These are phyloP conservation scores for Mormyrus hasselquistii DNA, from an alignment of 2,797 vertebrate species.

Conservation along the genomic window DNA sequence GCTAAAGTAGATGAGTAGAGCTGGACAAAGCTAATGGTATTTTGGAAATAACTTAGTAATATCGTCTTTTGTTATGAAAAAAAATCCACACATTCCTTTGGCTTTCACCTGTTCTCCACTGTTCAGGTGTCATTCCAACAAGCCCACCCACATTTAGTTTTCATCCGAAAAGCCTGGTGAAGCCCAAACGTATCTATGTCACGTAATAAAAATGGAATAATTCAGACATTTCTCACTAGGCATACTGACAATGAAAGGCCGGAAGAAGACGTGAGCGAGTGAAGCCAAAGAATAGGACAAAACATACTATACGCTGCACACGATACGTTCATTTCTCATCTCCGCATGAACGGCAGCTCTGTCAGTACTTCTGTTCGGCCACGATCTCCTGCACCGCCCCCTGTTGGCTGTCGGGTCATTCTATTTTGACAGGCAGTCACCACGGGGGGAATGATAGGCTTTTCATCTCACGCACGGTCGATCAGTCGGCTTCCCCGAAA, in stretches of 20 bases:
- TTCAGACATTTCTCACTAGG: background rate
- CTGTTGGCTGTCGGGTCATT: background rate
- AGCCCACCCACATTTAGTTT: background rate
- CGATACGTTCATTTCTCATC: background rate
- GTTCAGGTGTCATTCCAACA: background rate
- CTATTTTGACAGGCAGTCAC: background rate
- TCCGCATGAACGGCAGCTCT: background rate
- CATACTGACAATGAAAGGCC: background rate
- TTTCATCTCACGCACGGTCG: background rate
- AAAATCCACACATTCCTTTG: background rate
- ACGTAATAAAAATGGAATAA: background rate
- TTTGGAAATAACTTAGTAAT: background rate
- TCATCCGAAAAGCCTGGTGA: background rate
- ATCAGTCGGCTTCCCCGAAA: background rate
- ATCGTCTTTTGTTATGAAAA: background rate
- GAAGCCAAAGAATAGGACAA: background rate
- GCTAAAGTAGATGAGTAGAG: background rate
- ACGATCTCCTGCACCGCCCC: background rate
- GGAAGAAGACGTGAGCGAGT: background rate
- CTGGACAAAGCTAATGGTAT: background rate
- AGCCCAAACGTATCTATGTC: background rate
- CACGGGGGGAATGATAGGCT: background rate
- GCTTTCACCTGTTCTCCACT: background rate
- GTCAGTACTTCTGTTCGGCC: background rate
- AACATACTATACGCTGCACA: background rate